Percentiles rank a stretch among this genome's conserved stretches.
Conservation (phyloP, 53 echinoderm and acorn worm genomes). For the Patiria pectinifera region DNA sequence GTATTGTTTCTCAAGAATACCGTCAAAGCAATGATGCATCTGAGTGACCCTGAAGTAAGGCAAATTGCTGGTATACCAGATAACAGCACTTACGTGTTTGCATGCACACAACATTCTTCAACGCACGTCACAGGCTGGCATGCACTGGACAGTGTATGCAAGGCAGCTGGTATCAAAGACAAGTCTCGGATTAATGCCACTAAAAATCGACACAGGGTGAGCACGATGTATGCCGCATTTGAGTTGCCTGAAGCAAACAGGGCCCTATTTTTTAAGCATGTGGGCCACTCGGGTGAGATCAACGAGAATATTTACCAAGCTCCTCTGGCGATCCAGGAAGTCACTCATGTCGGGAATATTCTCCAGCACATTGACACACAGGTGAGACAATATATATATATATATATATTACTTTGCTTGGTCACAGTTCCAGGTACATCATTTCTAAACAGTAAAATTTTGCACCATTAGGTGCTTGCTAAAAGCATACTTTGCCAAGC, state of each 20-base stretch:
- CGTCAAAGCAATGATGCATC: slow-evolving; percentile 52
- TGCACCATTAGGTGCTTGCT: no score
- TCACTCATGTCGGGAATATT: not conserved
- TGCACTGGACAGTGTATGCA: slow-evolving; percentile 58
- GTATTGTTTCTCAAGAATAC: slow-evolving; percentile 70
- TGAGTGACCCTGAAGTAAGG: slow-evolving; percentile 28
- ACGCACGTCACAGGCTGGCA: slow-evolving; percentile 75
- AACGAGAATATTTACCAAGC: slow-evolving; percentile 79
- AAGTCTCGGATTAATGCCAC: slow-evolving; percentile 66
- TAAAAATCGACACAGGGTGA: slow-evolving; percentile 63
- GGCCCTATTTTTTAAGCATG: slow-evolving; percentile 65
- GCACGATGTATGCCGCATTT: slow-evolving; percentile 71
- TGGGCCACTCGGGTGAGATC: slow-evolving; percentile 72
- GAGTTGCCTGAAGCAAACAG: slow-evolving; percentile 65
- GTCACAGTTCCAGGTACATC: no score
- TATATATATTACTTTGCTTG: no score
- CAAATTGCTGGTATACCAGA: slow-evolving; percentile 21
- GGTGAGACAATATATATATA: not conserved
- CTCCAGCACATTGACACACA: slow-evolving; percentile 1
- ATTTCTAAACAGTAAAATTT: no score
- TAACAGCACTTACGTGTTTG: slow-evolving; percentile 64
- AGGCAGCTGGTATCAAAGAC: slow-evolving; percentile 5
- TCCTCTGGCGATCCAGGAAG: slow-evolving; percentile 38
- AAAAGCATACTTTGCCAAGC: no score
- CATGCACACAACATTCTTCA: slow-evolving; percentile 25